phyloP scores from a whole-genome alignment of 2,888 invertebrate species.

The Yponomeuta sedellus region DNA sequence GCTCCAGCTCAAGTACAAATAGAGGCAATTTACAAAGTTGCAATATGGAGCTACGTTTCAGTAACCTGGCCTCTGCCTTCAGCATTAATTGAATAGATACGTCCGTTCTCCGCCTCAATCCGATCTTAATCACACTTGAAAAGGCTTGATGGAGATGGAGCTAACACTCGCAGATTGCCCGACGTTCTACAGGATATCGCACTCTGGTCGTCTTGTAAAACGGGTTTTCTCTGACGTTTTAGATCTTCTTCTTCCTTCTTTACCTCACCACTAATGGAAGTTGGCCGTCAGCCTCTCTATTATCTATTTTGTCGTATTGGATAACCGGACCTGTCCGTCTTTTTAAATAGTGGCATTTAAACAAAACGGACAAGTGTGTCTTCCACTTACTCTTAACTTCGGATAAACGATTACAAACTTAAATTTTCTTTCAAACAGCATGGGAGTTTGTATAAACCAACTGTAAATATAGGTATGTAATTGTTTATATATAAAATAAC shows the following conservation, averaged over 20 bases:
- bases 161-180: not conserved
- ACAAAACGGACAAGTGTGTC: no score
- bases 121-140: slow-evolving; percentile 69
- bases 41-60: slow-evolving; percentile 40
- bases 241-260: not conserved
- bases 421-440: no score
- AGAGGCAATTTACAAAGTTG: slow-evolving; percentile 57
- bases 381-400: no score
- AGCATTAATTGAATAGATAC: slow-evolving; percentile 73
- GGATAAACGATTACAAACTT: no score
- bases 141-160: slow-evolving; percentile 47
- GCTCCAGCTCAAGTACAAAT: slow-evolving; percentile 38
- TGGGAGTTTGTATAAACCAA: no score
- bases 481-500: no score
- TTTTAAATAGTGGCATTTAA: no score
- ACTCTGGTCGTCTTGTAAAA: slow-evolving; percentile 38
- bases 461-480: no score
- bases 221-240: slow-evolving; percentile 34
- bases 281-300: no score
- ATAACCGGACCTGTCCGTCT: no score
- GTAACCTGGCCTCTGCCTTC: slow-evolving; percentile 50
- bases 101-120: slow-evolving; percentile 65
- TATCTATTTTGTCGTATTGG: no score
- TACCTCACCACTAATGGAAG: no score
- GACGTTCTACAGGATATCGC: slow-evolving; percentile 55